Base-by-base conservation (phyloP, 92 coral and sea anemone species). In the Zoanthus sansibaricus region DNA sequence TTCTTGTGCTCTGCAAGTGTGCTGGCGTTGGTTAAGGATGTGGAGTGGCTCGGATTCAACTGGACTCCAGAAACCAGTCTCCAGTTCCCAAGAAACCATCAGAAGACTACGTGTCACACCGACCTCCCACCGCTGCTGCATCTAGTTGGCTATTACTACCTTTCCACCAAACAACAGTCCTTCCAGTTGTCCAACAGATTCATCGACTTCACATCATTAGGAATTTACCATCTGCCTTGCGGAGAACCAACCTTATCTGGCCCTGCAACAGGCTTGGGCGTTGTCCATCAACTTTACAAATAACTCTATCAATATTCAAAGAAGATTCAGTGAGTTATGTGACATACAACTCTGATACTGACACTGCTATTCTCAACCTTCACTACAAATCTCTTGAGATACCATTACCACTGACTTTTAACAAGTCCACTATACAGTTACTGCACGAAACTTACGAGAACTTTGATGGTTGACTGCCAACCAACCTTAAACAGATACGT, bases 1-100 rank as follows among this genome's bases (percentile, higher is more conserved):
- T 8, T 49, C n/a, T 52, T 75, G 45, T 75, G 79, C 48, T 49
- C 64, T 52, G 66, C 64, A n/a, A 20, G 45, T 49, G 79, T 75
- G 18, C 64, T 74, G n/a, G n/a, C 44, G n/a, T 17, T 75, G 6
- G 79, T 0, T 32, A 18, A 13, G 45, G 79, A 75, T 49, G 44
- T 75, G 66, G 79, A 18, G 16, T 75, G 79, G 79, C 79, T 89
- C 6, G 91, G 91, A 13, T 54, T 82, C 12, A 79, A 86, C 52
- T 87, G 61, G 55, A 21, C 49, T 25, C 83, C 83, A 31, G 77
- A 88, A 20, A 18, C 76, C 4, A 58, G 10, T 10, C 77, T 72
- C 52, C 20, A 44, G 59, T 45, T 46, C 78, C 31, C 13, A 9
- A 54, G 61, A 4, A 75, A 48, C 59, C 78, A 75, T 11, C 61